Evolutionary conservation across 1,140 invertebrate species (phyloP), one percentile per base, ranked within the genome.

Genomic region (Magallana gigas): DNA sequence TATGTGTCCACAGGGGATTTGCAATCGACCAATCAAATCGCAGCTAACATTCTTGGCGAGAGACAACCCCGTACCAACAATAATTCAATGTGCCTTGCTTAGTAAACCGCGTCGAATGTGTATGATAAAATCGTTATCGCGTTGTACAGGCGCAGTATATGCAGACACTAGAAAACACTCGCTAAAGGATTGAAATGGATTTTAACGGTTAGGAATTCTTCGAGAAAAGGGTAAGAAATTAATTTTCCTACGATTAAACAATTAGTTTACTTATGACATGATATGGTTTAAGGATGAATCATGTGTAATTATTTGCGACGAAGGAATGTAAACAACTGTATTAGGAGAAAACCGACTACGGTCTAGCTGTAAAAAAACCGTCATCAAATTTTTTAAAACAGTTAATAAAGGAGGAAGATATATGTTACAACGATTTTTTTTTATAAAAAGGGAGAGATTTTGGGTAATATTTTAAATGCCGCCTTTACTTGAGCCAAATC

Each of bases 1-100:
- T 84, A 87, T 90, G 87, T 90, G 88, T 90, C 88, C 88, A 90
- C 84, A 85, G 88, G 88, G 88, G 84, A 58, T 89, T 88, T 58
- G 84, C 48, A 29, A 82, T 84, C 71, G 86, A 58, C 88, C 88
- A 90, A 90, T 90, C 71, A 90, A 86, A 90, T 59, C 29, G 80
- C 23, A 56, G 86, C 83, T 88, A 84, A 83, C 86, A 84, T 81
- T 82, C 86, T 82, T 84, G 64, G 83, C 36, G 84, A 88, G 85
- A 90, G 88, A 90, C 88, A 88, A 88, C 86, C 87, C 59, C 85
- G 84, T 85, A 88, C 88, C 85, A 90, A 90, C 88, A 90, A 90
- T 90, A 88, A 84, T 82, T 90, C 88, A 88, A 90, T 88, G 86
- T 90, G 88, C 87, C 85, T 87, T 90, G 88, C 76, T 88, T 87